phyloP scores from a whole-genome alignment of 2,113 vertebrate genomes.

The Calonectris borealis region DNA sequence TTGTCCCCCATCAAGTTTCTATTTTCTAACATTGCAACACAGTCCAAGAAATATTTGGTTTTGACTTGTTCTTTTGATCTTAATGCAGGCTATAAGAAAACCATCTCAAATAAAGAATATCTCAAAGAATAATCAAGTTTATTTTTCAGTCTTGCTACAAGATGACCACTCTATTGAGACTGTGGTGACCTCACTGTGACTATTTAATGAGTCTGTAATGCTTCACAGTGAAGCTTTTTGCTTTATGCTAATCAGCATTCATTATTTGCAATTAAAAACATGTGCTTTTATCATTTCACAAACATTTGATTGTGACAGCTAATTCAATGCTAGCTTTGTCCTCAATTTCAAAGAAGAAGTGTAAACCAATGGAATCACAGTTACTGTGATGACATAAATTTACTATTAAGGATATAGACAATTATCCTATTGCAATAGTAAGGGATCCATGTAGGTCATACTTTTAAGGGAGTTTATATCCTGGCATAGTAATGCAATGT shows the following conservation, averaged over 20 bases:
- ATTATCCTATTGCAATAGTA: neutral
- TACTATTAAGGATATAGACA: neutral
- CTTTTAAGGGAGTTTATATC: neutral
- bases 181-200: constrained; percentile 58
- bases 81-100: constrained; percentile 50
- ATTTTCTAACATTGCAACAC: constrained; percentile 29
- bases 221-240: constrained; percentile 62
- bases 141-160: constrained; percentile 62
- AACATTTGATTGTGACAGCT: constrained; percentile 69
- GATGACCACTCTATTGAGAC: constrained; percentile 50
- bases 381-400: constrained; percentile 18
- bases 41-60: constrained; percentile 25
- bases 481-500: neutral
- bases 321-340: constrained; percentile 69
- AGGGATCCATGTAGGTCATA: neutral
- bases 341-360: constrained; percentile 37
- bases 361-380: constrained; percentile 25
- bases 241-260: constrained; percentile 63
- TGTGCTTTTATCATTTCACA: constrained; percentile 68
- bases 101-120: neutral
- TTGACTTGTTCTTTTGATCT: constrained; percentile 38
- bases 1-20: constrained; percentile 11
- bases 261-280: constrained; percentile 63
- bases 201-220: constrained; percentile 24
- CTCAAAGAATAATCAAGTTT: constrained; percentile 54